phyloP scores from a whole-genome alignment of 2,888 invertebrate species.

The Desoria tigrina region DNA sequence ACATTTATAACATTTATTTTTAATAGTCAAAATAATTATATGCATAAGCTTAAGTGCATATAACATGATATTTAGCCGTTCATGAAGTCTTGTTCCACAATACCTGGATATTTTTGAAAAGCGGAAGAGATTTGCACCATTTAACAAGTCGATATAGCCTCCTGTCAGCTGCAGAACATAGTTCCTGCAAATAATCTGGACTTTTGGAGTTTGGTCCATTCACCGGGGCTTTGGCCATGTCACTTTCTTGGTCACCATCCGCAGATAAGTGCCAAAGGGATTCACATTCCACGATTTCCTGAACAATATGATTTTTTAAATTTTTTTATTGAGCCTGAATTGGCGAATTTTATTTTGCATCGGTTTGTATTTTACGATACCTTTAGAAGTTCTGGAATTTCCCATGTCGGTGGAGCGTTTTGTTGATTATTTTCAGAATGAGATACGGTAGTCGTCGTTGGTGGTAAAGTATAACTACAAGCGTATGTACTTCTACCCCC shows the following conservation, averaged over 20 bases:
- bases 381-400: slow-evolving; percentile 53
- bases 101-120: slow-evolving; percentile 94
- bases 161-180: slow-evolving; percentile 93
- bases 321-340: neutral
- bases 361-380: slow-evolving; percentile 15
- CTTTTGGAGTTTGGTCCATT: slow-evolving; percentile 64
- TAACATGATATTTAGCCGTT: slow-evolving; percentile 17
- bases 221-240: slow-evolving; percentile 52
- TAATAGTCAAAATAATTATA: slow-evolving; percentile 5
- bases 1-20: too few relatives aligned
- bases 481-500: slow-evolving; percentile 96
- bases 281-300: slow-evolving; percentile 96
- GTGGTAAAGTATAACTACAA: slow-evolving; percentile 86
- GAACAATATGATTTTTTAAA: slow-evolving; percentile 44
- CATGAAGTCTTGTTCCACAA: slow-evolving; percentile 56
- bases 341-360: neutral
- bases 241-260: slow-evolving; percentile 62
- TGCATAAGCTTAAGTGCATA: neutral
- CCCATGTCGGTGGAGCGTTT: slow-evolving; percentile 53
- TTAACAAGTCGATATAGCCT: slow-evolving; percentile 95
- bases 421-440: slow-evolving; percentile 50
- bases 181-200: slow-evolving; percentile 82
- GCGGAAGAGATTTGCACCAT: slow-evolving; percentile 95
- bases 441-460: slow-evolving; percentile 55
- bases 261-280: slow-evolving; percentile 94